Evolutionary conservation across 2,888 invertebrate genomes (phyloP), one percentile per base, ranked within the genome.

Genomic region (Tenthredo scrophulariae): DNA sequence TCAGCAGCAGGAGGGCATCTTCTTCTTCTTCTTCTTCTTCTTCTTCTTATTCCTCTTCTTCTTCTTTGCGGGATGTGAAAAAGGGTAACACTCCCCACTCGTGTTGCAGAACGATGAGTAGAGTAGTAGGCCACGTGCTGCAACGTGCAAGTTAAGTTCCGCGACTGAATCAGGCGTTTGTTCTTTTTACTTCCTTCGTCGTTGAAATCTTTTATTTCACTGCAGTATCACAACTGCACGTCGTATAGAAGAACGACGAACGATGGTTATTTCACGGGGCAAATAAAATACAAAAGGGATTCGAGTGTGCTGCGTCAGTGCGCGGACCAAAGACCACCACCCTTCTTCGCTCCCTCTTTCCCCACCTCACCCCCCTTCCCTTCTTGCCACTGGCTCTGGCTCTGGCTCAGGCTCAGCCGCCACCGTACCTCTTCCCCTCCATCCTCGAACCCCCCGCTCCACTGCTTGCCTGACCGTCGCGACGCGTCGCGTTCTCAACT

Each of bases 121-220:
- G 92, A 92, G 91, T 92, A 92, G 92, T 92, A 92, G 92, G 92
- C 92, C 92, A 92, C 92, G 90, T 92, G 91, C 62, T 58, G 58
- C 54, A 54, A 6, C 54, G 54, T 54, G 54, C 54, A 54, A 54
- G 54, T 54, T 54, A 54, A 92, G 89, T 91, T 91, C 89, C 89
- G 89, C 87, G 79, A 87, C 87, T 87, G 33, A 85, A 62, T 54
- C 79, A 15, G 70, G n/a, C n/a, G n/a, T 54, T 85, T 65, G 84
- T 62, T 22, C 83, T 85, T 84, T 79, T 84, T 83, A 58, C 62
- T 80, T 80, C 13, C 22, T 29, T 80, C 62, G 50, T 72, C 40
- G 46, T 46, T 86, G 77, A 86, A 86, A 89, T 87, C 89, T 91
- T 90, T 91, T 91, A 89, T 91, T 91, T 91, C 89, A 88, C 88